Base-by-base conservation (phyloP, 2,888 invertebrate species). In the Cheilosia impressa region DNA sequence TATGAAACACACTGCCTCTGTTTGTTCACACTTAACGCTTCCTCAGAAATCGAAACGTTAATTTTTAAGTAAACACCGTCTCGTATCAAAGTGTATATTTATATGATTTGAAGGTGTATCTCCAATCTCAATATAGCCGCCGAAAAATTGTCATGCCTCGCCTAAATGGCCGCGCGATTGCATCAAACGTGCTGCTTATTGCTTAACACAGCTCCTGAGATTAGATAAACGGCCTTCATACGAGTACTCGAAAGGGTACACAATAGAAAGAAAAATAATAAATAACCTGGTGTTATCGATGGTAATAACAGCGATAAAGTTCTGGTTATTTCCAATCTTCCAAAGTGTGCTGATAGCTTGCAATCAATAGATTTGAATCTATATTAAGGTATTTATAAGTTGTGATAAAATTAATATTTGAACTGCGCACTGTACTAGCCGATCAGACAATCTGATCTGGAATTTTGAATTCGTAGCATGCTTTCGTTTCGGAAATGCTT, bases 141-240 rank as follows among this genome's bases (percentile, higher is more conserved):
- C 38, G 38, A 38, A 38, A 38, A 13, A 13, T 38, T 38, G 38
- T 13, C 38, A 38, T 38, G 10, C 4, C 13, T 38, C 13, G 13
- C 13, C 3, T 38, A 13, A 38, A 38, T 38, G 13, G 38, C 38
- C 4, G 38, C 38, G 38, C 38, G 38, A 47, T 47, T 47, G 6
- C 10, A 24, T 24, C 38, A 71, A 57, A 69, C 17, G 17, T 47
- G 47, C 47, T 19, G 17, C 45, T 45, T 17, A 19, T 63, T 17
- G 65, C 71, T 50, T 65, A 65, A 50, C 60, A 45, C 22, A 34
- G 24, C 17, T 43, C 47, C 22, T 50, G 34, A 63, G 76, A 76
- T 68, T 47, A 75, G 81, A 81, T 81, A 81, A 43, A 31, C 53
- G 43, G 10, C 43, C 62, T 27, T 22, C 13, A 43, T 58, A n/a